phyloP scores from a whole-genome alignment of 2,113 vertebrate species.

The Pseudonaja textilis region DNA sequence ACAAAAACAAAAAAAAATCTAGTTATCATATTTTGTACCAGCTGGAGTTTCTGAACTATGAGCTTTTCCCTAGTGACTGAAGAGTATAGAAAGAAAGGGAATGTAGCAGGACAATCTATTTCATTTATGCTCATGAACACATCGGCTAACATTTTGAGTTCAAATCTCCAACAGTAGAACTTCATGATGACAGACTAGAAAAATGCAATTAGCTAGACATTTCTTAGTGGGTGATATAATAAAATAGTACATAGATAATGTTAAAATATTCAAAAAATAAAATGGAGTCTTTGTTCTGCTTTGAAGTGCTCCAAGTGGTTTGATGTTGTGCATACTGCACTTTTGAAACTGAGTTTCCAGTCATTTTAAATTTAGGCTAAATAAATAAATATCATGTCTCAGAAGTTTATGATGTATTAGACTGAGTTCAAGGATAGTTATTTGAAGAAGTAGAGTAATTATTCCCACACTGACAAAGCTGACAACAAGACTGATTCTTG shows the following conservation, averaged over 20 bases:
- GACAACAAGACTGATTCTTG: slow-evolving; percentile 39
- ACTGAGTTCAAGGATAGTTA: slow-evolving; percentile 38
- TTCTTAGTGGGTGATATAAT: not conserved
- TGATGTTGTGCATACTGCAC: not conserved
- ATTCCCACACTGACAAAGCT: slow-evolving; percentile 38
- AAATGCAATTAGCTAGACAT: not conserved
- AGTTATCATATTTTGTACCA: not conserved
- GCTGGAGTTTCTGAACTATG: not conserved
- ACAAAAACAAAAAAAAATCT: not conserved
- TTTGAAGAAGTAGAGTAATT: slow-evolving; percentile 40
- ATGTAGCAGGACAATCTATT: not conserved
- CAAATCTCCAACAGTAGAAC: not conserved
- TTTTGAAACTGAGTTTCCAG: not conserved
- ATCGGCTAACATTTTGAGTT: not conserved
- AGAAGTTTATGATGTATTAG: not conserved
- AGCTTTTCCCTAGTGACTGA: not conserved
- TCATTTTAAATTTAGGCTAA: slow-evolving; percentile 11
- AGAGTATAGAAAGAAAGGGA: not conserved
- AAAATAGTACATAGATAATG: not conserved
- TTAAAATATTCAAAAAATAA: not conserved
- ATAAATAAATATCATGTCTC: slow-evolving; percentile 14
- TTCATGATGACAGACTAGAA: not conserved
- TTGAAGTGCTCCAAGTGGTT: not conserved
- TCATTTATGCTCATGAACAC: not conserved
- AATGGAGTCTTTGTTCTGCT: not conserved